Base-by-base conservation (phyloP, 2,113 vertebrate genomes). In the Zosterops japonicus region DNA sequence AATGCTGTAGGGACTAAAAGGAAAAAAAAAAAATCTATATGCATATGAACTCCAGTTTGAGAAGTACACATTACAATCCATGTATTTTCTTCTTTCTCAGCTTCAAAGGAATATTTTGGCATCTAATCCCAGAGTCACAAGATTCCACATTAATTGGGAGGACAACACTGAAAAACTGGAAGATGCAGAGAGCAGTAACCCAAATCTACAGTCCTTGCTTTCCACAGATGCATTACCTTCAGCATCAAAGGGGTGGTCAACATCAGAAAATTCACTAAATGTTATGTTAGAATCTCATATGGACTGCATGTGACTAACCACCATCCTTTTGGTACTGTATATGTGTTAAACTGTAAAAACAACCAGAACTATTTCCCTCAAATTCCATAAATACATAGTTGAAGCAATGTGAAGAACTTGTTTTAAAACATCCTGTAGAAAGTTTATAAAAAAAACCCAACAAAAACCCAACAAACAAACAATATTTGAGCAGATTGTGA, bases 111-210 rank as follows among this genome's bases (percentile, higher is more conserved):
- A 98, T 95, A 98, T 98, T 97, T 97, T 98, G 98, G 98, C 98
- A 95, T 98, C 98, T 94, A 98, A 98, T 96, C 98, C 98, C 87
- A 98, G 98, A 94, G 98, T 98, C 88, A 98, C 98, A 24, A 98
- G 98, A 96, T 98, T 98, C 84, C 98, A 98, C 92, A 98, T 98
- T 97, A 98, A 98, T 13, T 98, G 98, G 98, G 98, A 98, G 95
- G 98, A 98, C 94, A 98, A 98, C 95, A 97, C 98, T 92, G 98
- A 98, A 96, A 98, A 98, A 97, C 96, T 98, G 96, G 98, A 98
- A 97, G 98, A 98, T 94, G 95, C 97, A 94, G 98, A 98, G 94
- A 98, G 98, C 96, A 98, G 98, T 95, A 98, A 98, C 85, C 98
- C 97, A 88, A 98, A 98, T 56, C 97, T 98, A 96, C 98, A 98